Evolutionary conservation across 2,888 invertebrate species (phyloP).

Genomic region (Ryuthela nishihirai): DNA sequence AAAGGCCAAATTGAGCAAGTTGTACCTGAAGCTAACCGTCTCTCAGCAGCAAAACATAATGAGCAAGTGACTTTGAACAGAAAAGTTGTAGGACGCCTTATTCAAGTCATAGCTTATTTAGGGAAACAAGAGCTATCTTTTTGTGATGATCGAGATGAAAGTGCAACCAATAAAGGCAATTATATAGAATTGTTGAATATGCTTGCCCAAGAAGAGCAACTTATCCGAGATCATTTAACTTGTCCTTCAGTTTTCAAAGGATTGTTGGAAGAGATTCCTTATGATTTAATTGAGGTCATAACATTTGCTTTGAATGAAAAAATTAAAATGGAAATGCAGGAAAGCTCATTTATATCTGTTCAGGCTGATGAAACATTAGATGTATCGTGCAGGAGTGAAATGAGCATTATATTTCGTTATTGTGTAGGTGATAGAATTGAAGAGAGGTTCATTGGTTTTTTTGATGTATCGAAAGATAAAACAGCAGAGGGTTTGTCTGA

Average conservation of each 20-base stretch:
- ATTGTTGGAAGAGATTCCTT: neutral
- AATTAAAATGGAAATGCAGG: neutral
- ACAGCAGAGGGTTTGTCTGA: neutral
- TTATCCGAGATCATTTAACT: no score
- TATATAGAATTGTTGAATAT: neutral
- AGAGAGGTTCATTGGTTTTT: constrained; percentile 1
- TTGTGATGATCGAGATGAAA: neutral
- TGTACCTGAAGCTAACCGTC: no score
- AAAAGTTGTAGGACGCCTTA: no score
- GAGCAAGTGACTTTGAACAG: neutral
- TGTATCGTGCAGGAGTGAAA: neutral
- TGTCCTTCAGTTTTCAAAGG: neutral
- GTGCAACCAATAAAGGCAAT: no score
- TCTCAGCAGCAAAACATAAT: neutral
- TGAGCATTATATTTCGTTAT: neutral
- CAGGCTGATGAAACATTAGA: constrained; percentile 1
- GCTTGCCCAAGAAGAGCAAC: neutral
- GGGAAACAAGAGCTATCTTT: neutral
- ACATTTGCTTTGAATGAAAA: neutral
- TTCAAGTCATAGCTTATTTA: neutral
- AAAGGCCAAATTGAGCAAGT: neutral
- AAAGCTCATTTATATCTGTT: neutral
- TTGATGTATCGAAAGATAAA: neutral
- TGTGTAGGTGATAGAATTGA: neutral
- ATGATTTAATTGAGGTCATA: neutral